Base-by-base conservation (phyloP, 2,113 vertebrate species). In the Melanostigma gelatinosum region DNA sequence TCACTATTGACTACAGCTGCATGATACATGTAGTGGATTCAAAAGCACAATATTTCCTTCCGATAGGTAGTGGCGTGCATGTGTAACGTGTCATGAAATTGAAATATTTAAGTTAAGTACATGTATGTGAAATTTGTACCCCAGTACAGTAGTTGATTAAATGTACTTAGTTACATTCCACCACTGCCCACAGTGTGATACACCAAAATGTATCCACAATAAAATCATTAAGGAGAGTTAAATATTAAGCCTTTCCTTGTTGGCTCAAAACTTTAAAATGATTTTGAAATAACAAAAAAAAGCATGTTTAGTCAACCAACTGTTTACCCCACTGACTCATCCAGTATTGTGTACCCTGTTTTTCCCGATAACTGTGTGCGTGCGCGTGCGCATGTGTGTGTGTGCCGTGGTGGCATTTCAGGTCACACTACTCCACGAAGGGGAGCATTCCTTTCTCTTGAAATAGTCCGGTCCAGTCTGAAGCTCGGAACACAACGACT, bases 361-460 rank as follows among this genome's bases (percentile, higher is more conserved):
- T 38, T 70, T 32, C 57, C 8, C 0, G 3, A 50, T 68, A 68
- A 68, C 38, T 36, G 54, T 36, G 24, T 68, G 52, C 22, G 29
- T 50, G 61, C 48, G 50, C 42, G 40, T 36, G 29, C 27, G 42
- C 62, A 20, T n/a, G 48, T 36, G 63, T 44, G 20, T 61, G 50
- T 20, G 27, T 46, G 63, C 46, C 34, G 57, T 58, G 46, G 74
- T 80, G 75, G 67, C 58, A 83, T 88, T 85, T 89, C 50, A 74
- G 85, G 86, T 84, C 84, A 88, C 48, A 75, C 38, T 13, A 50
- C 32, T 67, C 60, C 46, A 71, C 60, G 22, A 71, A 76, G 65
- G 34, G 74, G 73, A 85, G 90, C 86, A 92, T 90, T 93, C 86
- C 80, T 85, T 67, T 86, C 86, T 83, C 78, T 77, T 60, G 44